A percentile compares a stretch with the other conserved stretches of the same genome.
phyloP scores from a whole-genome alignment of 2,797 vertebrate genomes.

The Chelidonichthys spinosus region DNA sequence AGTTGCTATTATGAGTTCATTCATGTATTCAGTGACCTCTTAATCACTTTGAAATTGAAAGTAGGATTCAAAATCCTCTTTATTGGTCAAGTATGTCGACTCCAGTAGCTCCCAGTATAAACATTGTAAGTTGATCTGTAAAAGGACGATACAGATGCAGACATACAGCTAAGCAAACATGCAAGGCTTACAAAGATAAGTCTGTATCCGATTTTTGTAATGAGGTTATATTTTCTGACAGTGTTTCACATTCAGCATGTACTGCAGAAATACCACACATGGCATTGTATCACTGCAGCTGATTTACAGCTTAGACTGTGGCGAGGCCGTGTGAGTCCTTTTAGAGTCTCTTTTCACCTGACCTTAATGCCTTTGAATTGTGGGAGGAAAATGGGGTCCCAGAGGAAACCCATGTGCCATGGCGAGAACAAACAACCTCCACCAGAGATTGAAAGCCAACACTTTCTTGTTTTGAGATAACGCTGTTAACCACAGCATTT shows the following conservation, averaged over 20 bases:
- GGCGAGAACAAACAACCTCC: conserved; percentile 14
- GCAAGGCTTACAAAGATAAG: not conserved
- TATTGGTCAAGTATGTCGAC: not conserved
- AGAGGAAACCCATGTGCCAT: not conserved
- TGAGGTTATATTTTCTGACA: no score
- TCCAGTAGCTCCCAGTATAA: not conserved
- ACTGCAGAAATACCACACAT: not conserved
- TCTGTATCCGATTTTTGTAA: no score
- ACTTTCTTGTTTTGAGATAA: not conserved
- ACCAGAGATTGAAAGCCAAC: not conserved
- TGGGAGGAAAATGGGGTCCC: not conserved
- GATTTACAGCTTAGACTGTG: conserved; percentile 2
- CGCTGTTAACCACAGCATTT: not conserved
- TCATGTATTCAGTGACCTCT: not conserved
- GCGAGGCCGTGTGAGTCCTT: conserved; percentile 3
- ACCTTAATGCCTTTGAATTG: conserved; percentile 14
- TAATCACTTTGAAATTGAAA: not conserved
- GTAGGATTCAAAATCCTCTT: not conserved
- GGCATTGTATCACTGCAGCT: not conserved
- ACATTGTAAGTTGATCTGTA: not conserved
- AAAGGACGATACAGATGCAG: not conserved
- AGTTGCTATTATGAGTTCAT: not conserved
- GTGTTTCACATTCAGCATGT: not conserved
- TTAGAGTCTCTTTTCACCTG: conserved; percentile 6
- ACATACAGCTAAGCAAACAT: conserved; percentile 4